A percentile compares a stretch with the other conserved stretches of the same genome.
These are phyloP conservation scores for Stramonita haemastoma DNA, from an alignment of 2,888 invertebrate species.

Conservation along the genomic window DNA sequence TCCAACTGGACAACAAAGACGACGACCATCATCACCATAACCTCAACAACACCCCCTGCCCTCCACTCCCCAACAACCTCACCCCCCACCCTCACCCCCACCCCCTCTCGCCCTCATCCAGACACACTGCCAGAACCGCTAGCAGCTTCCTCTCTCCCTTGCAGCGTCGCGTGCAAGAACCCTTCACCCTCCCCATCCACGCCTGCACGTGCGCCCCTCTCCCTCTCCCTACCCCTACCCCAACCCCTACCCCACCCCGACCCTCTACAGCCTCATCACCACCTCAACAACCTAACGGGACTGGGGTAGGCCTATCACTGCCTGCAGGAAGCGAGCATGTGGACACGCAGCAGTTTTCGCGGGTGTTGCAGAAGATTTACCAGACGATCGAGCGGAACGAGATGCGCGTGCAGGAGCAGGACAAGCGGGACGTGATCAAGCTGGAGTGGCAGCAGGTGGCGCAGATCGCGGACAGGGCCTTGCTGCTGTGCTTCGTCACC, in stretches of 20 bases:
- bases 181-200: neutral
- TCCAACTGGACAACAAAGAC: slow-evolving; percentile 41
- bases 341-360: slow-evolving; percentile 80
- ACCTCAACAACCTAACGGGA: neutral
- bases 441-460: slow-evolving; percentile 87
- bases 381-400: slow-evolving; percentile 88
- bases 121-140: no score
- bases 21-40: neutral
- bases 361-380: slow-evolving; percentile 84
- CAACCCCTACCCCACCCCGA: neutral
- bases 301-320: neutral
- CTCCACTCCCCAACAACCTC: neutral
- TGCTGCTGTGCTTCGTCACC: slow-evolving; percentile 79
- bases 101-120: neutral
- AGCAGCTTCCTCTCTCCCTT: neutral
- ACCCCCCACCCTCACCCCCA: slow-evolving; percentile 20
- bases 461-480: slow-evolving; percentile 85
- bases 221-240: no score
- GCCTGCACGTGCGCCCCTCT: neutral
- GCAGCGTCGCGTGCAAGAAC: neutral
- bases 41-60: neutral
- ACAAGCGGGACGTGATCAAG: slow-evolving; percentile 87
- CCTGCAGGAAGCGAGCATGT: neutral
- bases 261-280: neutral
- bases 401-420: slow-evolving; percentile 87